Evolutionary conservation across 2,888 invertebrate species (phyloP).

Genomic region (Halictus ligatus): DNA sequence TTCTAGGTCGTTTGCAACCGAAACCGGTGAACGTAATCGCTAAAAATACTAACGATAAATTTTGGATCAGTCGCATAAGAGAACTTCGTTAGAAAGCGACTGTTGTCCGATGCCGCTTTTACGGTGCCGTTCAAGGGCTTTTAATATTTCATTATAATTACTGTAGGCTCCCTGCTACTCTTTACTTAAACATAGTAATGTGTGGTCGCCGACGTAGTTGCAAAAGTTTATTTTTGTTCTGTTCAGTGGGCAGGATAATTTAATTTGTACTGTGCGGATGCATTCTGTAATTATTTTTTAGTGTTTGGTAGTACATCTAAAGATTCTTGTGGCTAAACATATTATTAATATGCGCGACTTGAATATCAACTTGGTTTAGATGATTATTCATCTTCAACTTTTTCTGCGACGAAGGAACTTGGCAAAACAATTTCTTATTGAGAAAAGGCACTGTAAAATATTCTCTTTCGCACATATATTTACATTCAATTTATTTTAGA

Average conservation of each 20-base stretch:
- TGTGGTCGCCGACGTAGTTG: not conserved
- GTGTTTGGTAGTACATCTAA: not conserved
- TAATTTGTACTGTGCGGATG: not conserved
- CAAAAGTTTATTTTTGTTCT: not conserved
- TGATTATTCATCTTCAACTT: too few relatives aligned
- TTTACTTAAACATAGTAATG: not conserved
- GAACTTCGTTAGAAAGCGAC: not conserved
- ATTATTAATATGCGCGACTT: too few relatives aligned
- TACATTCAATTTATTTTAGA: not conserved
- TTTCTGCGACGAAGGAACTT: not conserved
- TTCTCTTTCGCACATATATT: not conserved
- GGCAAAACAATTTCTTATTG: not conserved
- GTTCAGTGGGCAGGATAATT: not conserved
- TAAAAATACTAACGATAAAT: not conserved
- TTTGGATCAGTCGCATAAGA: not conserved
- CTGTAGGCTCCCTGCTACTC: not conserved
- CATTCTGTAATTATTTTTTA: not conserved
- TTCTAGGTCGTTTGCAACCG: not conserved
- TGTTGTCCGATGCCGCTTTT: not conserved
- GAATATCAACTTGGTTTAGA: too few relatives aligned
- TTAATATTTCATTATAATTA: not conserved
- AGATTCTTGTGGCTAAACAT: not conserved
- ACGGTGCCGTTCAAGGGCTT: not conserved
- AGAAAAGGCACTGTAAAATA: not conserved
- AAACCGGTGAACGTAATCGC: not conserved